These are phyloP conservation scores for Meteorus sp. DNA, from an alignment of 1,140 invertebrate species.

Conservation along the genomic window DNA sequence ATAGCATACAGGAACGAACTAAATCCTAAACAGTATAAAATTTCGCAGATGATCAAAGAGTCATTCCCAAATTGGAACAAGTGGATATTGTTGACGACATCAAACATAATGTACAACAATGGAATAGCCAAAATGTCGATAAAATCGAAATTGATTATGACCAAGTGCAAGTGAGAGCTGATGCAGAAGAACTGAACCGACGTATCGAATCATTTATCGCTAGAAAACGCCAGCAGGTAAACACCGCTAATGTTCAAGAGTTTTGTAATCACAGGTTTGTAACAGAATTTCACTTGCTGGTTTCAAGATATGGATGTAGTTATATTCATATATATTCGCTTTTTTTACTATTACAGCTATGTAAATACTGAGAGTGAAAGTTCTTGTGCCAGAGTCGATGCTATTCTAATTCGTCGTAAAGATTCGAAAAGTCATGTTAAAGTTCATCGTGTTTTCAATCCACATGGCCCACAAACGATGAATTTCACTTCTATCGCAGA, in stretches of 20 bases:
- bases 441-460: conserved; percentile 65
- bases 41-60: conserved; percentile 7
- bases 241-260: conserved; percentile 67
- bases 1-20: too few relatives aligned
- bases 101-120: conserved; percentile 18
- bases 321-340: too few relatives aligned
- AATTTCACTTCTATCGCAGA: conserved; percentile 30
- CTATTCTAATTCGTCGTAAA: conserved; percentile 65
- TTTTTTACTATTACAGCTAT: conserved; percentile 37
- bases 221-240: conserved; percentile 67
- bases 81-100: conserved; percentile 17
- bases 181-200: conserved; percentile 61
- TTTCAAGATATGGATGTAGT: too few relatives aligned
- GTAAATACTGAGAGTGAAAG: conserved; percentile 46
- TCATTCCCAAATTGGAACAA: conserved; percentile 1
- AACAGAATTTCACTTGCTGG: neutral
- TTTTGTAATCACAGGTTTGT: conserved; percentile 60
- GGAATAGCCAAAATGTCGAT: conserved; percentile 28
- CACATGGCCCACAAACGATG: conserved; percentile 64
- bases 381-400: conserved; percentile 70
- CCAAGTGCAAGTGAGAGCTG: conserved; percentile 65
- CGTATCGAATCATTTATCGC: conserved; percentile 68
- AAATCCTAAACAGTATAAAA: neutral
- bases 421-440: conserved; percentile 71
- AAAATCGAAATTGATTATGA: conserved; percentile 50